A percentile compares a stretch with the other conserved stretches of the same genome.
Evolutionary conservation across 2,797 vertebrate species (phyloP).

Genomic region (Alauda arvensis): DNA sequence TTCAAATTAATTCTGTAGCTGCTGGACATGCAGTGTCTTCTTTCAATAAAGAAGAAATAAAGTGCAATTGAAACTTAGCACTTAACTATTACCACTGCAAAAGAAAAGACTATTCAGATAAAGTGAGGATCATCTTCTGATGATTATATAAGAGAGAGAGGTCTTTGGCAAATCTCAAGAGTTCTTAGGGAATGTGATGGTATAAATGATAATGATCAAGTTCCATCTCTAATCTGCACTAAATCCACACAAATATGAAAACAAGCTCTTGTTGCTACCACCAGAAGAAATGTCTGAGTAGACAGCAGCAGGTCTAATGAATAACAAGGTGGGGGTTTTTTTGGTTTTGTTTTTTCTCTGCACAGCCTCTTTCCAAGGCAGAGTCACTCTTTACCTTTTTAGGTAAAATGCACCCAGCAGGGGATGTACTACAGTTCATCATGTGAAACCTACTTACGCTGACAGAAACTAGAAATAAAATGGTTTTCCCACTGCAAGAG

Average conservation of each 20-base stretch:
- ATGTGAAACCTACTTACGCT: conserved; percentile 49
- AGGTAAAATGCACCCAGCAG: conserved; percentile 58
- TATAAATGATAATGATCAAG: neutral
- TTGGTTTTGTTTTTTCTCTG: neutral
- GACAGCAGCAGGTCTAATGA: neutral
- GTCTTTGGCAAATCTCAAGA: neutral
- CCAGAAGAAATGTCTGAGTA: neutral
- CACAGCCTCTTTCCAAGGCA: conserved; percentile 14
- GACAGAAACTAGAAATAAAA: conserved; percentile 68
- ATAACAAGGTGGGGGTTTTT: neutral
- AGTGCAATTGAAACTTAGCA: neutral
- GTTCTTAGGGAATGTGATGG: neutral
- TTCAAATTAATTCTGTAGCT: neutral
- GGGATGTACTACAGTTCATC: conserved; percentile 48
- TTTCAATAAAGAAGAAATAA: neutral
- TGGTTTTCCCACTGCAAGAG: conserved; percentile 54
- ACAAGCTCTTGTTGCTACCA: neutral
- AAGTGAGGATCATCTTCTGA: neutral
- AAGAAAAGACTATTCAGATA: neutral
- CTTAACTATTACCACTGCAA: neutral
- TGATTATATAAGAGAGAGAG: neutral
- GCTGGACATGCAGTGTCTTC: neutral
- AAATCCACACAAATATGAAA: neutral
- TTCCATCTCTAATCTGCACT: neutral
- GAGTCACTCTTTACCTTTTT: conserved; percentile 62